Percentiles rank a stretch among this genome's conserved stretches.
Evolutionary conservation across 1,140 invertebrate species (phyloP).

Genomic region (Aphelenchoides avenae): DNA sequence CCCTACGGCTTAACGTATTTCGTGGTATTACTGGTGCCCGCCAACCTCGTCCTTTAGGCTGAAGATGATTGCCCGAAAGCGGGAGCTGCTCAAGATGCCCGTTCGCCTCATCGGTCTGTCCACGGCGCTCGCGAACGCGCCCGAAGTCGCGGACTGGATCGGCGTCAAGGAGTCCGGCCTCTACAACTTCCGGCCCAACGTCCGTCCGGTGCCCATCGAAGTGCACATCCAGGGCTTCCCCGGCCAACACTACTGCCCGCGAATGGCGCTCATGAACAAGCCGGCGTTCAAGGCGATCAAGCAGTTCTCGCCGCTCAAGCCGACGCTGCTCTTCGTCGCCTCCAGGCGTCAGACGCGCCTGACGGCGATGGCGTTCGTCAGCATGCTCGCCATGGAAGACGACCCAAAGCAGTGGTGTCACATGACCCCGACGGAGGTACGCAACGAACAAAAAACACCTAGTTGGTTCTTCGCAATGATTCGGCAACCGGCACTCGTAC

Average conservation of each 20-base stretch:
- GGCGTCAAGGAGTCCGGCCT: constrained; percentile 79
- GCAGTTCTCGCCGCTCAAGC: constrained; percentile 82
- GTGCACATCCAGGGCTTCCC: constrained; percentile 88
- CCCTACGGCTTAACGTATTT: no score
- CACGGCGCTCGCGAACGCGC: constrained; percentile 92
- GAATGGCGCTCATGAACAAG: constrained; percentile 99
- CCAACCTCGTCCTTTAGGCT: constrained; percentile 73
- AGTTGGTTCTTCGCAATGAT: no score
- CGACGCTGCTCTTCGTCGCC: constrained; percentile 90
- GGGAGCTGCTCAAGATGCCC: constrained; percentile 66
- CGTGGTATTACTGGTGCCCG: not conserved
- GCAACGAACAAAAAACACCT: no score
- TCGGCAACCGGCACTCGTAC: no score
- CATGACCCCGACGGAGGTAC: constrained; percentile 77
- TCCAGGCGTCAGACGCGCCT: constrained; percentile 92
- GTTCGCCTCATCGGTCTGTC: constrained; percentile 89
- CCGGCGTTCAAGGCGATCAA: constrained; percentile 87
- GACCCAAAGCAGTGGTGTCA: constrained; percentile 92
- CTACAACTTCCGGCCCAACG: constrained; percentile 95
- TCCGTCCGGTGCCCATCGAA: constrained; percentile 91
- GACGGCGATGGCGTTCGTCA: constrained; percentile 91
- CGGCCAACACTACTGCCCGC: constrained; percentile 94
- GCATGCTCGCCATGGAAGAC: constrained; percentile 81
- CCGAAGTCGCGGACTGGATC: constrained; percentile 93
- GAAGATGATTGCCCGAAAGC: constrained; percentile 47